Evolutionary conservation across 37 sponge, comb jelly and placozoan genomes (phyloP).

Genomic region (Hormiphora californensis): DNA sequence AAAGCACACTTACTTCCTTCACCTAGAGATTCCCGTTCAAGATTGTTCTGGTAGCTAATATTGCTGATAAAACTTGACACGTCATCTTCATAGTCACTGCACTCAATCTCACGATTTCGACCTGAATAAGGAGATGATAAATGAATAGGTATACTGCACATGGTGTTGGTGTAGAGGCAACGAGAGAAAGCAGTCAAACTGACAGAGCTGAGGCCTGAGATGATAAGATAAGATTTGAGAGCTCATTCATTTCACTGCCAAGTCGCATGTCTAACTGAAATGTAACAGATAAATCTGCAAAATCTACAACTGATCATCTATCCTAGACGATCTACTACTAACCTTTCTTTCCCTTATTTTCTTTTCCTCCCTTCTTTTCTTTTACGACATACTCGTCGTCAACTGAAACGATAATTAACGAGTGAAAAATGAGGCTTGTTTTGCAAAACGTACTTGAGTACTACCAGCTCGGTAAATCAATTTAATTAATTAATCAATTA

Average conservation of each 20-base stretch:
- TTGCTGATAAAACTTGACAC: slow-evolving; percentile 47
- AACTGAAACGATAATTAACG: not conserved
- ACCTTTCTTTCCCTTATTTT: slow-evolving; percentile 23
- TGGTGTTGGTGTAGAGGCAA: no score
- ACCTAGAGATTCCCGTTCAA: slow-evolving; percentile 3
- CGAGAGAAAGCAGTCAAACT: no score
- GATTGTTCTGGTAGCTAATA: slow-evolving; percentile 9
- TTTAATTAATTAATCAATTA: not conserved
- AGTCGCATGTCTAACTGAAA: no score
- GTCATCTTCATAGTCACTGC: slow-evolving; percentile 24
- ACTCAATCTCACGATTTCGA: not conserved
- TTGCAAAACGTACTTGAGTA: not conserved
- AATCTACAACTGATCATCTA: not conserved
- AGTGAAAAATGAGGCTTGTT: not conserved
- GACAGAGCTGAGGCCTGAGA: no score
- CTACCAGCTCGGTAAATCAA: not conserved
- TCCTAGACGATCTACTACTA: not conserved
- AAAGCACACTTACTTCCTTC: slow-evolving; percentile 51
- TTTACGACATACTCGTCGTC: slow-evolving; percentile 26
- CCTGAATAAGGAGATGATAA: no score
- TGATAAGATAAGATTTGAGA: no score
- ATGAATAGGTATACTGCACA: no score
- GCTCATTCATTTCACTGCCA: no score
- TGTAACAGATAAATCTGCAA: no score
- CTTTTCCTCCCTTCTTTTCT: not conserved